A percentile compares a stretch with the other conserved stretches of the same genome.
Evolutionary conservation across 2,113 vertebrate species (phyloP).

Genomic region (Enhydra lutris): DNA sequence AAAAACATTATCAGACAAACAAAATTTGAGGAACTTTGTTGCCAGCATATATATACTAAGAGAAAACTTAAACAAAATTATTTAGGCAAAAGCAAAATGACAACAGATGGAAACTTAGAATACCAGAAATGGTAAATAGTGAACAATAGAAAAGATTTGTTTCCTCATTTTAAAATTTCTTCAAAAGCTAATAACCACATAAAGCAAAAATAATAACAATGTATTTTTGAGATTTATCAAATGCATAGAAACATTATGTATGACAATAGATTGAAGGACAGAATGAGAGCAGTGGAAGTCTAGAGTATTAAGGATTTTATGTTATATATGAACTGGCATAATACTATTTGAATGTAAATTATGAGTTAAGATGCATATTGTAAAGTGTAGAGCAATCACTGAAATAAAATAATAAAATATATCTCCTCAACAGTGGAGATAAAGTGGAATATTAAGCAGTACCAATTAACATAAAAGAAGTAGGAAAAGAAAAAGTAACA

Average conservation of each 20-base stretch:
- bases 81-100: slow-evolving; percentile 20
- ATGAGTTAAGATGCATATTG: background rate
- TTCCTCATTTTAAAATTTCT: slow-evolving; percentile 13
- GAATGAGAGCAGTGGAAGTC: background rate
- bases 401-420: background rate
- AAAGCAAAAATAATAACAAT: slow-evolving; percentile 3
- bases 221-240: slow-evolving; percentile 24
- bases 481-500: background rate
- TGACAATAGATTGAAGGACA: background rate
- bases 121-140: background rate
- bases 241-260: background rate
- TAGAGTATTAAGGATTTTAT: background rate
- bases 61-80: slow-evolving; percentile 17
- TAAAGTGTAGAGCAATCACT: background rate
- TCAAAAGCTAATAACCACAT: background rate
- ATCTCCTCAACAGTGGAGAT: background rate
- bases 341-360: slow-evolving; percentile 8
- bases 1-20: background rate
- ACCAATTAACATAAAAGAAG: slow-evolving; percentile 28
- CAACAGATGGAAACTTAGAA: background rate
- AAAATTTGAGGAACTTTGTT: slow-evolving; percentile 17
- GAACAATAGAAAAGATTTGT: background rate
- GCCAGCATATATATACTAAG: background rate
- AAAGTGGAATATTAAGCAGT: slow-evolving; percentile 7
- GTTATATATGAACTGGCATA: background rate